Evolutionary conservation across 2,888 invertebrate species (phyloP).

Genomic region (Steinernema carpocapsae): DNA sequence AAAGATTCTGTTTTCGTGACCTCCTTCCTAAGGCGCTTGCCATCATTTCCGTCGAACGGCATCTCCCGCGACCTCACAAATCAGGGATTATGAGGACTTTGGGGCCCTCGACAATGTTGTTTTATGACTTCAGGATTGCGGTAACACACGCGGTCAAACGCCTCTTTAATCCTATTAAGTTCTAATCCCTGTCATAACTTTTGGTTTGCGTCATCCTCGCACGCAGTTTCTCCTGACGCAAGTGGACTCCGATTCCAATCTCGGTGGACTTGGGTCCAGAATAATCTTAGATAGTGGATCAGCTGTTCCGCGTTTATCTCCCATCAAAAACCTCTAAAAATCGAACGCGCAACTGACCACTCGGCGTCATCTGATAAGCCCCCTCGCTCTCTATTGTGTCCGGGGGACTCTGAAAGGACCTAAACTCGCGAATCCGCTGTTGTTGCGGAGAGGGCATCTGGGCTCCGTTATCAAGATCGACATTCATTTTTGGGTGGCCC

Average conservation of each 20-base stretch:
- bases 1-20: not conserved
- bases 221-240: too few relatives aligned
- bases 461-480: constrained; percentile 20
- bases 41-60: not conserved
- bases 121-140: constrained; percentile 2
- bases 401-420: not conserved
- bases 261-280: too few relatives aligned
- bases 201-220: too few relatives aligned
- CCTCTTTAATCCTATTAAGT: constrained; percentile 15
- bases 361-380: constrained; percentile 16
- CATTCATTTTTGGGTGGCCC: constrained; percentile 34
- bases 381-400: not conserved
- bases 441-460: constrained; percentile 15
- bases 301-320: not conserved
- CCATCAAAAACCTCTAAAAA: too few relatives aligned
- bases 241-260: too few relatives aligned
- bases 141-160: constrained; percentile 5
- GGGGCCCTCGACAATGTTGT: not conserved
- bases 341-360: too few relatives aligned
- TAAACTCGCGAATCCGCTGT: not conserved
- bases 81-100: not conserved
- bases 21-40: not conserved
- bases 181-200: not conserved
- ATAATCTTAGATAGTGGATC: not conserved
- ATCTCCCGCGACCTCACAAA: not conserved